Evolutionary conservation across 2,113 vertebrate genomes (phyloP), one percentile per base, ranked within the genome.

Genomic region (Sapajus apella): DNA sequence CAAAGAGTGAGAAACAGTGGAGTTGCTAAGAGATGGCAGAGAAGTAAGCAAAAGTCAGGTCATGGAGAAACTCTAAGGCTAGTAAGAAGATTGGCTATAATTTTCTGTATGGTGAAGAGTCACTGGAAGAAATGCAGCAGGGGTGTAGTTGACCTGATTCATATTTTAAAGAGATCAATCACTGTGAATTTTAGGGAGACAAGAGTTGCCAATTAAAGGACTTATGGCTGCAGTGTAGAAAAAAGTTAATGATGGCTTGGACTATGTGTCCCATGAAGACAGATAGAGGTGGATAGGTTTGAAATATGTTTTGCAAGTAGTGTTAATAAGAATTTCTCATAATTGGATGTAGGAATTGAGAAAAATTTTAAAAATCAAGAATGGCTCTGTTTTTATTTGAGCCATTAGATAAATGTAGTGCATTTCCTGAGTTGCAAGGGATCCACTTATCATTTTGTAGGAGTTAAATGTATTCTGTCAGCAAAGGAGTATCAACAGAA

Each of bases 401-500:
- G 11, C 20, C 45, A 16, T 6, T 79, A 16, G 6, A 0, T 18
- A 52, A n/a, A 68, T 35, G 1, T 21, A 0, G 17, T 6, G 0
- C 50, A 73, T 91, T 90, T 64, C 12, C 47, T 50, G 45, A 50
- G 27, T 35, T 35, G 7, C 5, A 43, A 2, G 32, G 8, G 47
- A 40, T 0, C 8, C 55, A 27, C 7, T 52, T 86, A 11, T 66
- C 35, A 50, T 43, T 56, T 72, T 40, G 11, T 23, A 12, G 10
- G 52, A 73, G 58, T 50, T 64, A 64, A 66, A 50, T 55, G 77
- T 79, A 21, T 92, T 85, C 20, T 55, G 68, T 35, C 55, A 76
- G 27, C 30, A 55, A 79, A 50, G 14, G 18, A 16, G 1, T 64
- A 79, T 55, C 43, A 16, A 88, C 40, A 50, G 20, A 61, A 64